Evolutionary conservation across 2,888 invertebrate genomes (phyloP).

Genomic region (Branchinecta sandiegonensis): DNA sequence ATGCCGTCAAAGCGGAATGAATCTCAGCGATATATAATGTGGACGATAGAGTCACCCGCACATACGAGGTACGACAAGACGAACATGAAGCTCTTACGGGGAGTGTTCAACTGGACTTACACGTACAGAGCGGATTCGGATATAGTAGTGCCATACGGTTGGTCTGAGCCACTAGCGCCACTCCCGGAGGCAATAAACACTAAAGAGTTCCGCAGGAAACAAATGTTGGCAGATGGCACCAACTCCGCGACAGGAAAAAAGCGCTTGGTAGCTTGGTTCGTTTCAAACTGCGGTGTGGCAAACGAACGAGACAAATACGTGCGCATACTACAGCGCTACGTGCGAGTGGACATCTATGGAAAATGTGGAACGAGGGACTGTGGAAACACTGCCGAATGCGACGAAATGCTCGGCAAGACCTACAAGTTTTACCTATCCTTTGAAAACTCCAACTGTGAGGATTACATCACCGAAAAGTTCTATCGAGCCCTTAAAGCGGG

Average conservation of each 20-base stretch:
- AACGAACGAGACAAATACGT: constrained; percentile 32
- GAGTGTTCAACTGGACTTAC: constrained; percentile 42
- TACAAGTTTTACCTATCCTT: constrained; percentile 28
- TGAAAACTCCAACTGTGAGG: constrained; percentile 24
- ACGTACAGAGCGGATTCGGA: constrained; percentile 39
- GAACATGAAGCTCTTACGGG: constrained; percentile 31
- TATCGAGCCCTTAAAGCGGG: constrained; percentile 31
- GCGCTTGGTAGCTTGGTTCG: constrained; percentile 28
- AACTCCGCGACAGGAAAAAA: constrained; percentile 23
- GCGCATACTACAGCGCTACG: constrained; percentile 30
- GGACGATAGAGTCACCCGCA: constrained; percentile 24
- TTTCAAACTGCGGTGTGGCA: constrained; percentile 32
- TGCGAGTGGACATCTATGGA: constrained; percentile 33
- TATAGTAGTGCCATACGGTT: constrained; percentile 35
- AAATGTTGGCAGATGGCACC: constrained; percentile 16
- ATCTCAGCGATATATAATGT: constrained; percentile 25
- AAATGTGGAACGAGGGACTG: constrained; percentile 33
- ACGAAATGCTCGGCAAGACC: constrained; percentile 28
- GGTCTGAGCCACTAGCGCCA: constrained; percentile 24
- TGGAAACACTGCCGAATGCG: constrained; percentile 26
- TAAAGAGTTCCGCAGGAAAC: constrained; percentile 25
- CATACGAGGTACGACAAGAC: neutral
- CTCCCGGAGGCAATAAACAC: constrained; percentile 17
- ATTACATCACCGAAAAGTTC: constrained; percentile 39
- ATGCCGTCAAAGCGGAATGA: constrained; percentile 23